Base-by-base conservation (phyloP, 2,888 invertebrate genomes). In the Plebejus melissa region DNA sequence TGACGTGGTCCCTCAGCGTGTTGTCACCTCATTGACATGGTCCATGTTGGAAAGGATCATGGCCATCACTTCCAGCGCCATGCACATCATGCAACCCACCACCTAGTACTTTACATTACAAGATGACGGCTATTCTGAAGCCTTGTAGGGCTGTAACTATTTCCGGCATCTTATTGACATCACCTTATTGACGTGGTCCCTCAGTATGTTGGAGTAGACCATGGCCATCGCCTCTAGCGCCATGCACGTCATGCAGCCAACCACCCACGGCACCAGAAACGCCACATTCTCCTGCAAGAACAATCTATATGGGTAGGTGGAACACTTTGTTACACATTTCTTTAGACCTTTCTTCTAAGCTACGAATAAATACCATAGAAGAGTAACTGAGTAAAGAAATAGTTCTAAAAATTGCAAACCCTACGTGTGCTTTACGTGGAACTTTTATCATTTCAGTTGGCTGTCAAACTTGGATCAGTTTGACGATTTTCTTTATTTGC, bases 211-310 rank as follows among this genome's bases (percentile, higher is more conserved):
- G 77, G 96, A 96, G 88, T 97, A 97, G 76, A 97, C 96, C 95
- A 96, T 96, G 77, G 96, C 96, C 89, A 97, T 96, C 65, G 96
- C 96, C 88, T 97, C 97, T 80, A 97, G 89, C 74, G 97, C 96
- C 96, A 96, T 96, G 89, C 96, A 96, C 16, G 96, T 96, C 88
- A 97, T 96, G 84, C 96, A 96, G 80, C 96, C 96, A 80, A 97
- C 95, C 82, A 96, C 96, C 96, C 96, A 97, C 79, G 96, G 96
- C 82, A 96, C 96, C 80, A 97, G 94, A 80, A 96, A 94, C 69
- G 96, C 95, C 76, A 95, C 94, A 83, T 96, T 96, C 94, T 97
- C 97, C 97, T 97, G 93, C 4, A 94, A 94, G 54, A 76, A 77
- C 72, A 65, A 5, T 41, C 11, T 16, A 54, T 54, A 16, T 54